Evolutionary conservation across 2,888 invertebrate species (phyloP), one percentile per base, ranked within the genome.

Genomic region (Teinopalpus imperialis): DNA sequence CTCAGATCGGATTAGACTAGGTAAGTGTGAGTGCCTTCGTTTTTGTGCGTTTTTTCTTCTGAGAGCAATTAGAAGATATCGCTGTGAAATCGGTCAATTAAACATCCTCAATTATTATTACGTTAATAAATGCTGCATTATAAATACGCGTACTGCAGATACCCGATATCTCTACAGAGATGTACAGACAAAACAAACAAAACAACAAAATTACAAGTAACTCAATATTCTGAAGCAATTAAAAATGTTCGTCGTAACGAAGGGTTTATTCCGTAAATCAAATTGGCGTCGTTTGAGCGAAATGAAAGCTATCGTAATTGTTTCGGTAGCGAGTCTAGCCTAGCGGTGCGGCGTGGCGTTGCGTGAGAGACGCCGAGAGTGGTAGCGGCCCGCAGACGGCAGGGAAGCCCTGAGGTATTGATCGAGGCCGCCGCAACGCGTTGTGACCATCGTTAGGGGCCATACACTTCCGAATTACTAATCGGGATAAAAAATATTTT

Each of bases 391-490:
- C 24, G 31, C 57, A 63, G 62, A 59, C 62, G 61, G 66, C 56
- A 74, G 79, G 83, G 82, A 86, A 86, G 78, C 79, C 85, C 79
- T 76, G 68, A 60, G 67, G 74, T 87, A 87, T 87, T 75, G 47
- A 54, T 86, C 86, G 86, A 83, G 82, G 61, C 59, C 52, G 70
- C 81, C 69, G 81, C 83, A 82, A n/a, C 81, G 79, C 77, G 71
- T 76, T 74, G 74, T 78, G 82, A 66, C 81, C 81, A 82, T 70
- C 75, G 85, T 79, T 40, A 34, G 34, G 40, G 21, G 16, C 13
- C 16, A 79, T 79, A 81, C 81, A 77, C 26, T 46, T 27, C 6
- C 2, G n/a, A 24, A 3, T 26, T 21, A 3, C n/a, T 18, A 37
- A 39, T 30, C 13, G 14, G 37, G 31, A 44, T 26, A 39, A 18